Conservation (phyloP, 2,888 invertebrate genomes). For the Lymantria dispar region DNA sequence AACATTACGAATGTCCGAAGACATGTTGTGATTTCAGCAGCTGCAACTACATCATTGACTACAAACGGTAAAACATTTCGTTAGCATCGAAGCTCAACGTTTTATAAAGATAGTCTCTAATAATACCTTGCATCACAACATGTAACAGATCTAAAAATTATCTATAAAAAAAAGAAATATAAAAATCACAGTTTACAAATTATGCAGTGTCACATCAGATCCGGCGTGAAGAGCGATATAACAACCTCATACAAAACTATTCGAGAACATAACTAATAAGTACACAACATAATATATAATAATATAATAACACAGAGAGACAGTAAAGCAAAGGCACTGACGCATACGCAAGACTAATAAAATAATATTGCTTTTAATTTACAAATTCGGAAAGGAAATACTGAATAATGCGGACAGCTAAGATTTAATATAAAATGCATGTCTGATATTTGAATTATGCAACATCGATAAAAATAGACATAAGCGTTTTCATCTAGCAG, state of each 20-base stretch:
- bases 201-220: conserved; percentile 80
- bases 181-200: conserved; percentile 82
- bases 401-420: conserved; percentile 9
- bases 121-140: conserved; percentile 73
- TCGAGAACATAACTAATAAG: conserved; percentile 75
- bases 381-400: conserved; percentile 9
- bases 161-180: conserved; percentile 71
- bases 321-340: conserved; percentile 72
- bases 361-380: conserved; percentile 50
- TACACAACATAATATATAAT: conserved; percentile 71
- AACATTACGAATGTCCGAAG: conserved; percentile 54
- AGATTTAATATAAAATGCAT: conserved; percentile 24
- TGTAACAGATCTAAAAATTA: conserved; percentile 73
- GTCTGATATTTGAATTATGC: conserved; percentile 20
- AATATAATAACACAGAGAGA: conserved; percentile 74
- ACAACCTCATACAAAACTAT: conserved; percentile 61
- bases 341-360: conserved; percentile 64
- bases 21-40: conserved; percentile 68
- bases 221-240: conserved; percentile 70
- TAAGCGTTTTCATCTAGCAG: conserved; percentile 56
- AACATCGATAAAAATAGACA: conserved; percentile 27
- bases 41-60: conserved; percentile 50
- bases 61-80: conserved; percentile 43
- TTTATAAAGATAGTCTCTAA: conserved; percentile 41
- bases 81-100: conserved; percentile 47